Percentiles rank a stretch among this genome's conserved stretches.
phyloP scores from a whole-genome alignment of 1,140 invertebrate genomes.

The Drosophila repleta region DNA sequence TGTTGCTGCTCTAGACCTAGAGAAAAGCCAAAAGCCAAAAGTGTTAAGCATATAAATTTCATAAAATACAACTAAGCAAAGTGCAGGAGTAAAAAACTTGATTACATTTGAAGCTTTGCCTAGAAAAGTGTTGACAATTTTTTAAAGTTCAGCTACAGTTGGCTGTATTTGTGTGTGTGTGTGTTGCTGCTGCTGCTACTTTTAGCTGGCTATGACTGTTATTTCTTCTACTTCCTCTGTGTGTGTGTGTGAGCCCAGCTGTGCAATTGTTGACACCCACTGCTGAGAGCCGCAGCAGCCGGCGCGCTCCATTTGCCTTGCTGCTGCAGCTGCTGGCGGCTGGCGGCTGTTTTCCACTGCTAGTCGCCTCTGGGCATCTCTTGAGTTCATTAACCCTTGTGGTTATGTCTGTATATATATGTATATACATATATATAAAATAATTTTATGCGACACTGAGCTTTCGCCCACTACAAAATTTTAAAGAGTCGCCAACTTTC shows the following conservation, averaged over 20 bases:
- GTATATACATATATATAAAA: conserved; percentile 18
- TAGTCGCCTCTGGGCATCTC: conserved; percentile 40
- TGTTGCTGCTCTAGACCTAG: conserved; percentile 12
- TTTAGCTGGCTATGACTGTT: conserved; percentile 53
- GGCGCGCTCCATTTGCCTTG: conserved; percentile 67
- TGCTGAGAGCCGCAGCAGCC: conserved; percentile 55
- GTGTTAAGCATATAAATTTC: conserved; percentile 37
- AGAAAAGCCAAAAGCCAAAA: conserved; percentile 30
- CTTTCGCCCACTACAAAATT: conserved; percentile 16
- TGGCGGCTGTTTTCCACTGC: conserved; percentile 46
- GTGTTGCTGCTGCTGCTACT: conserved; percentile 51
- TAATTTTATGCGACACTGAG: conserved; percentile 26
- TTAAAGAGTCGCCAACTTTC: conserved; percentile 39
- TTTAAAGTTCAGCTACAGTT: conserved; percentile 51
- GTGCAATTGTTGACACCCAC: conserved; percentile 78
- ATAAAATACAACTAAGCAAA: conserved; percentile 23
- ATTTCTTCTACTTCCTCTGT: conserved; percentile 58
- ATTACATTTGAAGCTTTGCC: conserved; percentile 50
- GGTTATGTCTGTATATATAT: conserved; percentile 32
- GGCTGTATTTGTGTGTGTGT: conserved; percentile 36
- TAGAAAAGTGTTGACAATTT: conserved; percentile 44
- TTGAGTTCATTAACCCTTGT: conserved; percentile 71
- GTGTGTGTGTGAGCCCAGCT: conserved; percentile 65
- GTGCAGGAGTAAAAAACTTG: conserved; percentile 34
- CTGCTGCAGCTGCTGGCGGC: conserved; percentile 47